Percentiles rank a stretch among this genome's conserved stretches.
Conservation (phyloP, 2,888 invertebrate species). For the Stegana nigrithorax region DNA sequence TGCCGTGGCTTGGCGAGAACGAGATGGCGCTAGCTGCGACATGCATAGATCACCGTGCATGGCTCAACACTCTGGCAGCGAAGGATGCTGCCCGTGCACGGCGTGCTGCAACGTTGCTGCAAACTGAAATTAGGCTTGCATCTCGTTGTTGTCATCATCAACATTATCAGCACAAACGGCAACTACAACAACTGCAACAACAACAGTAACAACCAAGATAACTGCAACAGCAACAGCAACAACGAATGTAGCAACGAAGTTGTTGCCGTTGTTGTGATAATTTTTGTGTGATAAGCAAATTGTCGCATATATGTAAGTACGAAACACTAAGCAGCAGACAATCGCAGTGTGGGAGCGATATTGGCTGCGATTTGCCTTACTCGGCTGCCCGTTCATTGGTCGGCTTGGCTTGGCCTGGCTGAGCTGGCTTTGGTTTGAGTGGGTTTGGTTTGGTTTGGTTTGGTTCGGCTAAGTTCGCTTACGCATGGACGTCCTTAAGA, state of each 20-base stretch:
- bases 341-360: no score
- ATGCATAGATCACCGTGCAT: slow-evolving; percentile 25
- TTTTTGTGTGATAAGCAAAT: slow-evolving; percentile 3
- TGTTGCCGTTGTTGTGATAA: neutral
- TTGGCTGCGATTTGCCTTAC: slow-evolving; percentile 28
- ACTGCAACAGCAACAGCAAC: no score
- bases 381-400: slow-evolving; percentile 25
- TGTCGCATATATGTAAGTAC: neutral
- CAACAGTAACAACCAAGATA: no score
- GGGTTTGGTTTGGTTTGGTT: neutral
- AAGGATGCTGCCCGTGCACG: no score
- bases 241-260: neutral
- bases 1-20: no score
- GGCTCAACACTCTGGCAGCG: no score
- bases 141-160: slow-evolving; percentile 43
- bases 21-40: no score
- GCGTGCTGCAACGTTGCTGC: slow-evolving; percentile 30
- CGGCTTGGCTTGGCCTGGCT: neutral
- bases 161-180: neutral
- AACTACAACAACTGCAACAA: neutral
- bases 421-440: neutral
- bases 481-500: no score
- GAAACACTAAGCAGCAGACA: neutral
- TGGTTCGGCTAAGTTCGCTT: no score
- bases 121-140: slow-evolving; percentile 54